phyloP scores from a whole-genome alignment of 2,888 invertebrate genomes.

The Hyles lineata region DNA sequence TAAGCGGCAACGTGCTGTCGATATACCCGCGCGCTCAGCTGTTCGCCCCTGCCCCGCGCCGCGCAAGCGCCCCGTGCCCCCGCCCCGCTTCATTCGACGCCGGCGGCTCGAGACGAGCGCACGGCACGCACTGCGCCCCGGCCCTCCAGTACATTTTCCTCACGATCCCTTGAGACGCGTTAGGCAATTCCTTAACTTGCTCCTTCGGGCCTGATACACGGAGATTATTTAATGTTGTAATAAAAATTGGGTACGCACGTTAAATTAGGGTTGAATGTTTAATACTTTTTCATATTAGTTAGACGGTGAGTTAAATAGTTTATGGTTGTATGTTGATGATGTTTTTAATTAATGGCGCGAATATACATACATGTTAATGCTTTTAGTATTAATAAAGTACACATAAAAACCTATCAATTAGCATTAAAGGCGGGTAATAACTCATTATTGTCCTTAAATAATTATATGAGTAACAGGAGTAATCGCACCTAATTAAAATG shows the following conservation, averaged over 20 bases:
- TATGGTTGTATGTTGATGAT: constrained; percentile 15
- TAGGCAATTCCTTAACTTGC: constrained; percentile 21
- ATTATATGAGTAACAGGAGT: neutral
- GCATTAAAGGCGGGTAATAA: neutral
- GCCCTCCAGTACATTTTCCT: constrained; percentile 11
- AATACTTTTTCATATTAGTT: neutral
- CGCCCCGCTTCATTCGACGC: constrained; percentile 58
- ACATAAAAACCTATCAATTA: constrained; percentile 7
- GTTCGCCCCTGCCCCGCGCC: constrained; percentile 76
- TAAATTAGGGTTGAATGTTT: constrained; percentile 5
- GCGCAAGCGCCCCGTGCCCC: constrained; percentile 64
- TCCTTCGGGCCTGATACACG: constrained; percentile 10
- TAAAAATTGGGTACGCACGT: constrained; percentile 17
- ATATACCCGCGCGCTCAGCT: constrained; percentile 86
- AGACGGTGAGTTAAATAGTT: constrained; percentile 7
- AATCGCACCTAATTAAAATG: constrained; percentile 9
- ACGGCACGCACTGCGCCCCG: neutral
- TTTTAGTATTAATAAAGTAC: neutral
- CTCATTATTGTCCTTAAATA: constrained; percentile 8
- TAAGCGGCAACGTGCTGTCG: constrained; percentile 83
- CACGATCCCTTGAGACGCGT: constrained; percentile 25
- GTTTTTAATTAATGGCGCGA: neutral
- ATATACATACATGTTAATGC: neutral
- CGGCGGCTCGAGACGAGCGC: constrained; percentile 8
- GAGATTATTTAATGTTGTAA: constrained; percentile 20